These are phyloP conservation scores for Chelonia mydas DNA, from an alignment of 2,797 vertebrate genomes.

Conservation along the genomic window DNA sequence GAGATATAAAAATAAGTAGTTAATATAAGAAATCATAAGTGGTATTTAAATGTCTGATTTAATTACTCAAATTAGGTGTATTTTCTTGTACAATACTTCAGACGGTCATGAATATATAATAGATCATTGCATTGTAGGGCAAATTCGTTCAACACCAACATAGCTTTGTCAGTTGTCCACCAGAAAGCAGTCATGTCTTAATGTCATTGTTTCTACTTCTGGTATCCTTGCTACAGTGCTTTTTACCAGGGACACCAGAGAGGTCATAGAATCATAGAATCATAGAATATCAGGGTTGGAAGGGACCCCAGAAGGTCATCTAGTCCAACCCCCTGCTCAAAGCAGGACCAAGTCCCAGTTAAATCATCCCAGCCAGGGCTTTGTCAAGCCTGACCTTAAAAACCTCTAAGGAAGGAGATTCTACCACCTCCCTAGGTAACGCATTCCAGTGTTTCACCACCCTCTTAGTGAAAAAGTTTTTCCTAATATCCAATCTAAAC, in stretches of 20 bases:
- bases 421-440: too few species aligned
- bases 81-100: background rate
- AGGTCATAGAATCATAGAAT: too few species aligned
- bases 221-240: background rate
- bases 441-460: too few species aligned
- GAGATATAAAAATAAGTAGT: background rate
- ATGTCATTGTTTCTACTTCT: conserved; percentile 22
- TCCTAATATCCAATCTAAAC: too few species aligned
- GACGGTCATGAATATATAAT: background rate
- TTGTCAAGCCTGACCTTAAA: too few species aligned
- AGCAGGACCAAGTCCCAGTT: too few species aligned
- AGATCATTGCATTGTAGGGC: background rate
- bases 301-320: too few species aligned
- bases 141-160: background rate
- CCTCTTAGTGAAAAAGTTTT: too few species aligned
- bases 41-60: conserved; percentile 2
- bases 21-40: background rate
- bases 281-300: too few species aligned
- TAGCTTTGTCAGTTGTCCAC: conserved; percentile 13
- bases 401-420: too few species aligned
- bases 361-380: too few species aligned
- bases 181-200: background rate
- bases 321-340: too few species aligned
- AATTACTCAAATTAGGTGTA: background rate
- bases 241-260: conserved; percentile 21